Conservation (phyloP, 2,113 vertebrate genomes). For the Macquaria australasica region DNA sequence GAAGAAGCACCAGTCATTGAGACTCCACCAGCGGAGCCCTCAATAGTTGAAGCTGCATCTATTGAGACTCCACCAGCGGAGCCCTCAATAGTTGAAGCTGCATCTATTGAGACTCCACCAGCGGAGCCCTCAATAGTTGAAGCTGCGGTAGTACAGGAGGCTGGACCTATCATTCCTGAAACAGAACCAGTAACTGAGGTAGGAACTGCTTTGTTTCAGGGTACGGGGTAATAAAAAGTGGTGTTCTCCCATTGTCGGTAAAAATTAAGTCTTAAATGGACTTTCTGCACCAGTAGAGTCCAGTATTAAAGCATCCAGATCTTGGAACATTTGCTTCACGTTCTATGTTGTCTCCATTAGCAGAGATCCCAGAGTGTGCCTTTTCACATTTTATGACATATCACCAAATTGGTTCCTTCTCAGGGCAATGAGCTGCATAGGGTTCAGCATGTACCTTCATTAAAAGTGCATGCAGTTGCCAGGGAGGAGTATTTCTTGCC, state of each 20-base stretch:
- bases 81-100: not conserved
- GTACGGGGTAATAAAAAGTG: not conserved
- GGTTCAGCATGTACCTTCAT: not conserved
- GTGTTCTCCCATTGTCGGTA: too few relatives aligned
- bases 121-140: slow-evolving; percentile 4
- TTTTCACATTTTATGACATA: not conserved
- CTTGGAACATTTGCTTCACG: not conserved
- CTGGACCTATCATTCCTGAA: slow-evolving; percentile 58
- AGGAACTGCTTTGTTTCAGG: slow-evolving; percentile 17
- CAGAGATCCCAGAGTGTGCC: not conserved
- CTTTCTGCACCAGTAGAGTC: not conserved
- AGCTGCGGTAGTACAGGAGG: slow-evolving; percentile 13
- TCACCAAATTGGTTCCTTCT: not conserved
- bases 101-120: slow-evolving; percentile 14
- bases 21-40: slow-evolving; percentile 18
- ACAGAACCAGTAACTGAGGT: slow-evolving; percentile 62
- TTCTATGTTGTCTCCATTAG: too few relatives aligned
- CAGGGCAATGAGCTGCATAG: not conserved
- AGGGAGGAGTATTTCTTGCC: not conserved
- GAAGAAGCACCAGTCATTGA: slow-evolving; percentile 33
- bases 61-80: slow-evolving; percentile 8
- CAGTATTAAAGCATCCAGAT: not conserved
- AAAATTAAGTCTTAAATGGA: not conserved
- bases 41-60: too few relatives aligned
- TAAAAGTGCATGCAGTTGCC: not conserved